These are phyloP conservation scores for Eurystomus gularis DNA, from an alignment of 2,113 vertebrate species.

Conservation along the genomic window DNA sequence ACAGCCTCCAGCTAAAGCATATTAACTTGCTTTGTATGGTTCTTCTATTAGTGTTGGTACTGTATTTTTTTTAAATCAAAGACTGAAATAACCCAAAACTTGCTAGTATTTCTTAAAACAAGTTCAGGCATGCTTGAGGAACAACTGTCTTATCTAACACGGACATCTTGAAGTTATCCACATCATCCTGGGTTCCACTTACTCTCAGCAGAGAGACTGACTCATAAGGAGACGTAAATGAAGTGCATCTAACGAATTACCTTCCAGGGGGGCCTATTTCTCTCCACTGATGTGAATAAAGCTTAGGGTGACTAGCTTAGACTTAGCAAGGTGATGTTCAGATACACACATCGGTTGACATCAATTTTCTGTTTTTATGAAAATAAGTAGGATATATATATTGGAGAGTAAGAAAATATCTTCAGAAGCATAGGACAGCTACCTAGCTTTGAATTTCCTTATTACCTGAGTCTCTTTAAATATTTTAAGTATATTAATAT, in stretches of 20 bases:
- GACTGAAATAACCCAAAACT: background rate
- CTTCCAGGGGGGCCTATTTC: background rate
- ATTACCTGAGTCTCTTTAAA: background rate
- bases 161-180: background rate
- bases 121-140: background rate
- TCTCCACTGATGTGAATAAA: background rate
- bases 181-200: background rate
- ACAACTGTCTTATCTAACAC: background rate
- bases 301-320: background rate
- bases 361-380: background rate
- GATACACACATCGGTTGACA: background rate
- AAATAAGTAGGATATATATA: background rate
- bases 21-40: conserved; percentile 7
- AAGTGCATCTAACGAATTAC: background rate
- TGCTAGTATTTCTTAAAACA: background rate
- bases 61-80: background rate
- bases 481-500: background rate
- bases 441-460: background rate
- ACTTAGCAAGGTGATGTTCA: background rate
- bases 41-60: background rate
- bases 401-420: background rate
- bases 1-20: background rate
- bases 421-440: background rate
- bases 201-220: background rate
- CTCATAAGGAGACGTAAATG: background rate